These are phyloP conservation scores for Tiliacea aurago DNA, from an alignment of 2,888 invertebrate species.

Conservation along the genomic window DNA sequence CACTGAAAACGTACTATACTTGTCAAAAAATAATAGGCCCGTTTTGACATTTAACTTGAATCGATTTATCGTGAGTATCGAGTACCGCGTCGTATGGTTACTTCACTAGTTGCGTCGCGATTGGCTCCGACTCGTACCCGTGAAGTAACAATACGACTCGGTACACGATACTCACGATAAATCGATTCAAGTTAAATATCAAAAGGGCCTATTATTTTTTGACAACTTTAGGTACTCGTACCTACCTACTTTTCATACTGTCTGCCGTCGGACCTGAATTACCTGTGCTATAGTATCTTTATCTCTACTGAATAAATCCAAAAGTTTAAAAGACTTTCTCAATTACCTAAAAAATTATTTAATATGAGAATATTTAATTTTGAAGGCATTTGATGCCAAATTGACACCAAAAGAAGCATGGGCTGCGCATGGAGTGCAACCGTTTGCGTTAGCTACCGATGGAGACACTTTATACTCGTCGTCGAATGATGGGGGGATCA, in stretches of 20 bases:
- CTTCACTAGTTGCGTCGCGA: no score
- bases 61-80: no score
- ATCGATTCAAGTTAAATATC: no score
- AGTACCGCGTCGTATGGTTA: no score
- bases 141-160: no score
- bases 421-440: slow-evolving; percentile 91
- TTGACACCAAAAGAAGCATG: slow-evolving; percentile 77
- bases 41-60: no score
- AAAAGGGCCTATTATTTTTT: no score
- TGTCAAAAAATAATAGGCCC: no score
- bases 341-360: background rate
- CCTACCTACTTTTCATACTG: background rate
- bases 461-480: slow-evolving; percentile 90
- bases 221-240: no score
- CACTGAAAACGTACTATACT: background rate
- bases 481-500: slow-evolving; percentile 92
- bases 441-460: slow-evolving; percentile 90
- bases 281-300: background rate
- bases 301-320: background rate
- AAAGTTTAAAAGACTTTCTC: background rate
- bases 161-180: no score
- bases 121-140: no score
- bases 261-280: no score
- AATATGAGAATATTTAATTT: slow-evolving; percentile 8
- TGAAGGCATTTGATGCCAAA: slow-evolving; percentile 79